Evolutionary conservation across 2,113 vertebrate genomes (phyloP), one percentile per base, ranked within the genome.

Genomic region (Choloepus hoffmanni): DNA sequence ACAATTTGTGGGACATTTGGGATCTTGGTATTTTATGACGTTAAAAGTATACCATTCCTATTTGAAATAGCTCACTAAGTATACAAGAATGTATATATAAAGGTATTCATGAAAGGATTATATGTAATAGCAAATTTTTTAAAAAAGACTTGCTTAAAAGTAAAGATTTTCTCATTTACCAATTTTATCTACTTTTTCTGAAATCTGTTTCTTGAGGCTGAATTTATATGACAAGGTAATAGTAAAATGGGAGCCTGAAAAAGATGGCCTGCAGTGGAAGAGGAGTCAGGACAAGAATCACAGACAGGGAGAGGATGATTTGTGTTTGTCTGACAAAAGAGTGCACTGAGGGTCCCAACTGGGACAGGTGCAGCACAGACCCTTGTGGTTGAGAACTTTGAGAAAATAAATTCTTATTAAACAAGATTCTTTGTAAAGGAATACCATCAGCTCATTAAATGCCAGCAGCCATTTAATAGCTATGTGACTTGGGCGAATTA

Each of bases 131-230:
- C 68, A 15, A 40, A 23, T 11, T 62, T 70, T 21, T 5, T 5
- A 81, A 92, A 63, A 63, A 63, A 63, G 26, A 19, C 3, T 74
- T 95, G 23, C 62, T 83, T 93, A 62, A 81, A 94, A 92, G 70
- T 73, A 62, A 68, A 78, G 8, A n/a, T 76, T 84, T 94, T 84
- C 18, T 48, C 40, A 84, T 79, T 86, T 74, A 43, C 40, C 1
- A 28, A 45, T 73, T 65, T 74, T 48, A 86, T 43, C 8, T 70
- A 43, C 1, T 50, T 43, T 92, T 79, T 77, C 36, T 48, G 36
- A 95, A 89, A 62, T 72, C 5, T 96, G 6, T 65, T 89, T 85
- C 33, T 62, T 84, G 24, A 60, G 76, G 13, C 23, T 87, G 23
- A 87, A 11, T 73, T 89, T 74, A 78, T 58, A 26, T 81, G 58